Conservation (phyloP, 2,797 vertebrate species). For the Urosaurus nigricauda region DNA sequence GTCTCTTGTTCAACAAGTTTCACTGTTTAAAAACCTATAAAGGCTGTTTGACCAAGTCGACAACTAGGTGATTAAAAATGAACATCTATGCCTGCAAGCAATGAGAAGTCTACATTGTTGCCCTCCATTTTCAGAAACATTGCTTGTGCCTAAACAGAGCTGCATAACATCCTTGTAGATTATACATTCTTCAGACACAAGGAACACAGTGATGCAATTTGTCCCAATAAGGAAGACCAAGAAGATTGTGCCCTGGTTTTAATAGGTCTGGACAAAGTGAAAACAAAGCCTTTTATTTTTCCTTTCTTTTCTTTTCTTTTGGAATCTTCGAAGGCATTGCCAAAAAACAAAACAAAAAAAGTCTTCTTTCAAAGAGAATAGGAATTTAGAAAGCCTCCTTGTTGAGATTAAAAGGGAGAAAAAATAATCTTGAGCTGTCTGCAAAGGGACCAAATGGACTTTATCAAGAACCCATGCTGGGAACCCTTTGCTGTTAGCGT, state of each 20-base stretch:
- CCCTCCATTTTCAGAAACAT: not conserved
- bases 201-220: conserved; percentile 1
- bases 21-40: not conserved
- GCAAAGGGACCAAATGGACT: conserved; percentile 48
- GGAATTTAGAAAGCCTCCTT: not conserved
- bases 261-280: conserved; percentile 30
- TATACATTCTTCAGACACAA: not conserved
- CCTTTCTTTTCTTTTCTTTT: not conserved
- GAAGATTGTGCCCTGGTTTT: conserved; percentile 43
- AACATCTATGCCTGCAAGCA: not conserved
- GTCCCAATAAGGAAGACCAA: conserved; percentile 29
- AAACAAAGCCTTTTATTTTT: conserved; percentile 42
- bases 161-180: not conserved
- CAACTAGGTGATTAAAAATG: too few species aligned
- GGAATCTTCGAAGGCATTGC: conserved; percentile 37
- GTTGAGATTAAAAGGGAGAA: not conserved
- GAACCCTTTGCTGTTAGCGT: fast-evolving
- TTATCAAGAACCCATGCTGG: conserved; percentile 22
- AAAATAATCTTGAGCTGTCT: conserved; percentile 28
- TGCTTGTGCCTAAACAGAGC: not conserved
- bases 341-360: conserved; percentile 55
- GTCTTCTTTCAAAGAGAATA: not conserved
- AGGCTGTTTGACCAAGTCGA: not conserved
- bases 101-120: too few species aligned
- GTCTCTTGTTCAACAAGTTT: not conserved